These are phyloP conservation scores for honey bee (Apis mellifera) DNA, from an alignment of 1,140 invertebrate genomes.

Conservation along the genomic window Amel_HAv3.1 CM009933.2:5163001-5163500, in stretches of 20 bases:
- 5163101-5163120: slow-evolving; percentile 28
- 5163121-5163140: neutral
- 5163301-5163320: too few species aligned
- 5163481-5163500: slow-evolving; percentile 54
- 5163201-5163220: slow-evolving; percentile 21
- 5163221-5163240: slow-evolving; percentile 5
- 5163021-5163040: too few species aligned
- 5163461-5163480: slow-evolving; percentile 55
- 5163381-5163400: too few species aligned
- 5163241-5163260: neutral
- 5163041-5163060: too few species aligned
- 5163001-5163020: too few species aligned
- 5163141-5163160: too few species aligned
- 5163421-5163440: too few species aligned
- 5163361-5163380: too few species aligned
- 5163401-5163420: too few species aligned
- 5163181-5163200: slow-evolving; percentile 31
- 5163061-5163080: slow-evolving; percentile 11
- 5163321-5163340: too few species aligned
- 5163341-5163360: too few species aligned
- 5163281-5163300: too few species aligned
- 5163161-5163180: slow-evolving; percentile 25
- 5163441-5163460: neutral
- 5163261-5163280: neutral
- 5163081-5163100: slow-evolving; percentile 23